Evolutionary conservation across 2,888 invertebrate genomes (phyloP).

Genomic region (Melinaea menophilus): DNA sequence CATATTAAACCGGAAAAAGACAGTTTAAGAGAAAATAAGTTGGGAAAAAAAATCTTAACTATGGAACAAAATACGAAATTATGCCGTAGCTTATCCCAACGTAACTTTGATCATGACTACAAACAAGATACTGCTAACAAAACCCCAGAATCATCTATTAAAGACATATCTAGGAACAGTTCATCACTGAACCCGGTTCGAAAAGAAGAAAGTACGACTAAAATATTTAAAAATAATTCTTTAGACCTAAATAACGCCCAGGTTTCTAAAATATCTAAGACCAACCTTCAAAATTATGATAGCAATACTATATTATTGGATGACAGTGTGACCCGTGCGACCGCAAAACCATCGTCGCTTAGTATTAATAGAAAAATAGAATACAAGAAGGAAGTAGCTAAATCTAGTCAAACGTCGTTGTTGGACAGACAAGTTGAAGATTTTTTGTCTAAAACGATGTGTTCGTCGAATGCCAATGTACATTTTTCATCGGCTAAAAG

Average conservation of each 20-base stretch:
- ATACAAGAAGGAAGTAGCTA: too few species aligned
- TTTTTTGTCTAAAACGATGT: too few species aligned
- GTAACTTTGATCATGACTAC: constrained; percentile 2
- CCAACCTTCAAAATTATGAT: neutral
- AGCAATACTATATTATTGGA: too few species aligned
- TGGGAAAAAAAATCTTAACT: neutral
- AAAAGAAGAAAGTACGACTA: neutral
- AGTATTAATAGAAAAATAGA: too few species aligned
- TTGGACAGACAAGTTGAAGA: too few species aligned
- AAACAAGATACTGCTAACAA: neutral
- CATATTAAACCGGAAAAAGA: neutral
- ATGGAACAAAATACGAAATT: constrained; percentile 8
- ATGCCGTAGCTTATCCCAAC: constrained; percentile 10
- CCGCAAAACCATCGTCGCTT: too few species aligned
- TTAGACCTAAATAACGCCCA: neutral
- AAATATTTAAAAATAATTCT: constrained; percentile 4
- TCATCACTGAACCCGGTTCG: neutral
- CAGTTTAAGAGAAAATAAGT: neutral
- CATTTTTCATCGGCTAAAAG: neutral
- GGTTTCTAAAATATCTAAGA: neutral
- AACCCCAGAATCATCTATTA: neutral
- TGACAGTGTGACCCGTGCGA: too few species aligned
- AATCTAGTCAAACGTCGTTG: too few species aligned
- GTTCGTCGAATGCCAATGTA: neutral
- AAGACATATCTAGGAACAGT: neutral